Percentiles rank a stretch among this genome's conserved stretches.
These are phyloP conservation scores for Pocillopora grandis DNA, from an alignment of 92 coral and sea anemone genomes.

Conservation along the genomic window DNA sequence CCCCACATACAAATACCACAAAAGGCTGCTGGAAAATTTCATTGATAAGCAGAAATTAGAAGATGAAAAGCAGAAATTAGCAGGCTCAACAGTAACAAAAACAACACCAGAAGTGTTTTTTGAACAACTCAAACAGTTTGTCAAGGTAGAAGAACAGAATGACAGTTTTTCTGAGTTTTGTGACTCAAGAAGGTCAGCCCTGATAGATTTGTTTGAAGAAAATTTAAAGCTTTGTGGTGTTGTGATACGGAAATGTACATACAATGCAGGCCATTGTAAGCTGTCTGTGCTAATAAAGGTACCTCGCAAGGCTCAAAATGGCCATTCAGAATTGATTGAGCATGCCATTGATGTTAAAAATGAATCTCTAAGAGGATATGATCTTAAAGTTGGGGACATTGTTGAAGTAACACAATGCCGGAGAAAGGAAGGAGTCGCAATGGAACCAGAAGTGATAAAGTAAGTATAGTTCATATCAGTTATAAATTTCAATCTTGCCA, in stretches of 20 bases:
- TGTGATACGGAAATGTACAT: slow-evolving; percentile 15
- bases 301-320: not conserved
- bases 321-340: not conserved
- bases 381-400: slow-evolving; percentile 31
- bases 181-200: too few relatives aligned
- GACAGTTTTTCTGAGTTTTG: not conserved
- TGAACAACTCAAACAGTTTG: slow-evolving; percentile 26
- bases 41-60: not conserved
- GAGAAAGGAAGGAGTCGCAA: not conserved
- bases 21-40: not conserved
- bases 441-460: slow-evolving; percentile 32
- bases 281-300: not conserved
- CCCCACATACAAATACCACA: not conserved
- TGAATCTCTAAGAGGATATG: not conserved
- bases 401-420: slow-evolving; percentile 22
- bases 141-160: not conserved
- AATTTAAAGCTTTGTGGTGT: slow-evolving; percentile 22
- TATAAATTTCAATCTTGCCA: too few relatives aligned
- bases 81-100: not conserved
- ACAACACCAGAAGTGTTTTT: not conserved
- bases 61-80: not conserved
- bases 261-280: too few relatives aligned
- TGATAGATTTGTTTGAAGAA: slow-evolving; percentile 24
- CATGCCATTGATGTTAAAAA: not conserved
- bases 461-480: not conserved